Evolutionary conservation across 2,797 vertebrate species (phyloP).

Genomic region (Nannoperca obscura): DNA sequence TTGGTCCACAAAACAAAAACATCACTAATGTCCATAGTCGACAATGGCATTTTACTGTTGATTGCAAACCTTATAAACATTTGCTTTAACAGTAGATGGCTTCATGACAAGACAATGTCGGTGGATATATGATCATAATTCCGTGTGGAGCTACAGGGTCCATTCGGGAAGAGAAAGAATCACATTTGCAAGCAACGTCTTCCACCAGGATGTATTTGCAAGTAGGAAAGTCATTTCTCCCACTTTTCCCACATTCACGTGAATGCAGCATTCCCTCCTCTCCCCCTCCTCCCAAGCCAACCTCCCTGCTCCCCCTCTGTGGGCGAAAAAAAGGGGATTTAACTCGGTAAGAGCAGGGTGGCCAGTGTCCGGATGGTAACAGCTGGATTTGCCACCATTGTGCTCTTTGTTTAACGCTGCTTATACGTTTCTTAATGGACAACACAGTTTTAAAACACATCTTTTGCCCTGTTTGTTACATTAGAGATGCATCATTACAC

Average conservation of each 20-base stretch:
- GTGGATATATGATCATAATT: not conserved
- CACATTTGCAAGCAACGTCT: not conserved
- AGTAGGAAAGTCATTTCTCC: constrained; percentile 24
- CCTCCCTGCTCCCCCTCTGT: constrained; percentile 39
- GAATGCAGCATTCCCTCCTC: constrained; percentile 58
- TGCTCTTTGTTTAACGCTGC: constrained; percentile 61
- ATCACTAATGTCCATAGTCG: not conserved
- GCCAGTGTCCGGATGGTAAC: constrained; percentile 70
- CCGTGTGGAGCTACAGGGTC: not conserved
- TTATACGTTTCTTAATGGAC: constrained; percentile 9
- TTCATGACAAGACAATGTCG: not conserved
- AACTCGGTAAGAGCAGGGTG: constrained; percentile 68
- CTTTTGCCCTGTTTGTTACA: constrained; percentile 37
- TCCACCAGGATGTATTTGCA: not conserved
- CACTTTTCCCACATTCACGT: constrained; percentile 27
- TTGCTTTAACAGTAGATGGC: not conserved
- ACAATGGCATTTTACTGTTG: not conserved
- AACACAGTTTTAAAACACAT: constrained; percentile 6
- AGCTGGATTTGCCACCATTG: constrained; percentile 67
- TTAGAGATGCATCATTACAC: constrained; percentile 54
- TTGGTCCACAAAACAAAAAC: not conserved
- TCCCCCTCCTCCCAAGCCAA: constrained; percentile 33
- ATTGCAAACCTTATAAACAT: not conserved
- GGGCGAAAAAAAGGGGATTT: constrained; percentile 66
- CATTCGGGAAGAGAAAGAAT: not conserved